Base-by-base conservation (phyloP, 2,888 invertebrate genomes). In the Pollenia amentaria region DNA sequence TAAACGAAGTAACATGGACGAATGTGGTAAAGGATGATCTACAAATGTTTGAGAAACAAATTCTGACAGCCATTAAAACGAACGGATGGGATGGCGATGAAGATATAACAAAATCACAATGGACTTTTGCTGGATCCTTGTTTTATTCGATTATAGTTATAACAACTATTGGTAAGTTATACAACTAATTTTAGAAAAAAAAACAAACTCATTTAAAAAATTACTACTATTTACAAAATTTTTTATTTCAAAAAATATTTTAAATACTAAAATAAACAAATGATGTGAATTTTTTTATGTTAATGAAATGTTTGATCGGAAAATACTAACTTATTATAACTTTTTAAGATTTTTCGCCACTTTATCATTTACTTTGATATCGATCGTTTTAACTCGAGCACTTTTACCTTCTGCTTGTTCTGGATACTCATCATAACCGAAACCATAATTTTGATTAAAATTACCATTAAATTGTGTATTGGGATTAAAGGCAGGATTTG, bases 111-210 rank as follows among this genome's bases (percentile, higher is more conserved):
- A 94, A 94, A 91, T 94, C 95, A 80, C 97, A 97, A 93, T 97
- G 98, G 97, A 97, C 97, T 64, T 96, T 96, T 93, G 96, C 96
- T 29, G 98, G 98, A 14, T 97, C 98, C 0, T 94, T 99, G 21
- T 97, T 98, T 94, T 98, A 98, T 94, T 98, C 98, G 89, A 98
- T 99, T 91, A 98, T 98, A 89, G 98, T 98, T 89, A 98, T 98
- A 93, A 98, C 98, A 77, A 98, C 98, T 48, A 98, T 98, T 89
- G 98, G 98, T 98, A 92, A 80, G 53, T 8, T 55, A 72, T 29
- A 48, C 48, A 18, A 44, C 29, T 29, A 29, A 29, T 29, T 29
- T 29, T 29, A 6, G 29, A 29, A 29, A 29, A 29, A 29, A 3
- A 46, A 65, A n/a, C n/a, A n/a, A 46, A 1, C 8, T 11, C 8